Conservation (phyloP, 1,140 invertebrate genomes). For the Drosophila takahashii region DNA sequence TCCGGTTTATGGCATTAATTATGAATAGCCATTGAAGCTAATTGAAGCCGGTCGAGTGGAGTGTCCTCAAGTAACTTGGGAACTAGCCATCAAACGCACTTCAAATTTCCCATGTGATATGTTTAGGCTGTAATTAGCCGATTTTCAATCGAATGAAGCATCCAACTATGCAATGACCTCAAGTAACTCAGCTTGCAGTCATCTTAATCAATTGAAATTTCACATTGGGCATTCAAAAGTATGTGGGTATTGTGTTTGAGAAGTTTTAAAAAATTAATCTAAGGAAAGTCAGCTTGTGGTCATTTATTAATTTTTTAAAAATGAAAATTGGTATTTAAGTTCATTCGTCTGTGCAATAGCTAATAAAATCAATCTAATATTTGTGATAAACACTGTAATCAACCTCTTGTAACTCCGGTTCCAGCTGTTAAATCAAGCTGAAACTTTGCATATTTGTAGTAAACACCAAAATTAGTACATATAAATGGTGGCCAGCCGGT, state of each 20-base stretch:
- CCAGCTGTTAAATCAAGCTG: neutral
- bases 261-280: neutral
- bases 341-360: neutral
- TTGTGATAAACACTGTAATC: neutral
- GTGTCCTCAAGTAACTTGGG: constrained; percentile 39
- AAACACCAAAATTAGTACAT: neutral
- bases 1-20: constrained; percentile 75
- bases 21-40: constrained; percentile 69
- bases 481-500: neutral
- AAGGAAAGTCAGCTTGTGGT: neutral
- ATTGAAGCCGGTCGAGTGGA: constrained; percentile 51
- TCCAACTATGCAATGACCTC: constrained; percentile 1
- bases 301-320: neutral
- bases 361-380: neutral
- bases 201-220: neutral
- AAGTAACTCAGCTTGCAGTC: constrained; percentile 2
- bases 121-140: constrained; percentile 23
- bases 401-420: constrained; percentile 21
- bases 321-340: neutral
- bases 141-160: constrained; percentile 12
- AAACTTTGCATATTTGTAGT: neutral
- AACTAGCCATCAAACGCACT: constrained; percentile 33
- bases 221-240: neutral
- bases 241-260: neutral
- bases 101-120: constrained; percentile 7